Conservation (phyloP, 1,140 invertebrate genomes). For the Ceratitis capitata region DNA sequence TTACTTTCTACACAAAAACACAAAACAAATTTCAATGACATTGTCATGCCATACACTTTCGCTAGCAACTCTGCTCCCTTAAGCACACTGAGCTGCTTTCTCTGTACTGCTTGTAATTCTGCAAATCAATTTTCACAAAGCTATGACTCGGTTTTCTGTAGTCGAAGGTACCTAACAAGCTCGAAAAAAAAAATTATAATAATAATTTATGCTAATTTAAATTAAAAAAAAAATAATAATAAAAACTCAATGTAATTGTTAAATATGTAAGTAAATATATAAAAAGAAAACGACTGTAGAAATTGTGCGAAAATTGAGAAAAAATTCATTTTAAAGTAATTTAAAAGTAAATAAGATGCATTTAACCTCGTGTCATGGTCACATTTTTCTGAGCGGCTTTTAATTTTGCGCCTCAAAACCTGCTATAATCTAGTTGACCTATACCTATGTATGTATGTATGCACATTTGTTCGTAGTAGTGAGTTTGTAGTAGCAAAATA, state of each 20-base stretch:
- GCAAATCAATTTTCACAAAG: constrained; percentile 8
- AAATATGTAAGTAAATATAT: not conserved
- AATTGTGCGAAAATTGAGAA: not conserved
- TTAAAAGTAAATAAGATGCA: too few relatives aligned
- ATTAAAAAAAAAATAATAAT: not conserved
- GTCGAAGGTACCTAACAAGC: constrained; percentile 14
- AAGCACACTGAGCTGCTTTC: too few relatives aligned
- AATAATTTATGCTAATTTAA: not conserved
- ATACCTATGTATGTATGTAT: not conserved
- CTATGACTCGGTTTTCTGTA: not conserved
- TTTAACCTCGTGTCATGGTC: too few relatives aligned
- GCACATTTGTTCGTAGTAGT: not conserved
- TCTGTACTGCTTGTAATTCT: not conserved
- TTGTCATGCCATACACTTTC: too few relatives aligned
- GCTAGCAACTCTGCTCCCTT: too few relatives aligned
- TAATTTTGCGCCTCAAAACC: not conserved
- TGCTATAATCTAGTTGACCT: not conserved
- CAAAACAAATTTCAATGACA: too few relatives aligned
- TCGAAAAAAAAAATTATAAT: not conserved
- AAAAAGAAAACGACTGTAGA: not conserved
- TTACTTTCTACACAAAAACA: too few relatives aligned
- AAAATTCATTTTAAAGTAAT: not conserved
- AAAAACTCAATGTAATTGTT: not conserved
- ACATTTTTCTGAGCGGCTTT: too few relatives aligned
- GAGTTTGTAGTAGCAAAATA: not conserved